phyloP scores from a whole-genome alignment of 1,140 invertebrate genomes.

The Paraescarpia echinospica region DNA sequence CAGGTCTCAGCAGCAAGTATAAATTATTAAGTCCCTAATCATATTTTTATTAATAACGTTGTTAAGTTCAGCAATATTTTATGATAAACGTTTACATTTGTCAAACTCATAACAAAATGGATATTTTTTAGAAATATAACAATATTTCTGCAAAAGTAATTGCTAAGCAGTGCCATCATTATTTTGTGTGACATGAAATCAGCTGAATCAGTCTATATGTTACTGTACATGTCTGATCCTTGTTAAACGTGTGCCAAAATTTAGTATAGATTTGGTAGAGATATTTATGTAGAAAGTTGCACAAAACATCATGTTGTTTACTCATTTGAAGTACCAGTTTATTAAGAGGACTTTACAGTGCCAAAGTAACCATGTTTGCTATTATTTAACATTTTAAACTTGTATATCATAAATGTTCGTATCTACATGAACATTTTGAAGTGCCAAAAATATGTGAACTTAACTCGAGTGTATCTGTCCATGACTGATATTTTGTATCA shows the following conservation, averaged over 20 bases:
- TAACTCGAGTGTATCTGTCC: not conserved
- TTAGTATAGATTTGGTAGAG: not conserved
- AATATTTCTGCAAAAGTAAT: not conserved
- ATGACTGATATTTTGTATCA: not conserved
- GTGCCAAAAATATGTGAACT: not conserved
- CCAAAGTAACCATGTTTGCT: not conserved
- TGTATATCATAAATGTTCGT: not conserved
- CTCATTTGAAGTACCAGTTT: not conserved
- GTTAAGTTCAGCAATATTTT: not conserved
- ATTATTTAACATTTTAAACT: not conserved
- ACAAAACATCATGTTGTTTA: not conserved
- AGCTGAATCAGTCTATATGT: not conserved
- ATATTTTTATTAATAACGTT: not conserved
- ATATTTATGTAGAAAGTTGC: not conserved
- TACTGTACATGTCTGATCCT: not conserved
- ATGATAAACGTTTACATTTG: not conserved
- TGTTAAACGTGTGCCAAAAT: not conserved
- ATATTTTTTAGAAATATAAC: not conserved
- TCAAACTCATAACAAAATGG: not conserved
- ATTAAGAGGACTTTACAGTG: not conserved
- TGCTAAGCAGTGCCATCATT: not conserved
- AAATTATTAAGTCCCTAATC: not conserved
- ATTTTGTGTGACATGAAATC: too few species aligned
- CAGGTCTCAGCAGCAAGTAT: not conserved
- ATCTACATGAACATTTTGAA: not conserved